Evolutionary conservation across 2,797 vertebrate species (phyloP), one percentile per base, ranked within the genome.

Genomic region (Pangasius larnaudii): DNA sequence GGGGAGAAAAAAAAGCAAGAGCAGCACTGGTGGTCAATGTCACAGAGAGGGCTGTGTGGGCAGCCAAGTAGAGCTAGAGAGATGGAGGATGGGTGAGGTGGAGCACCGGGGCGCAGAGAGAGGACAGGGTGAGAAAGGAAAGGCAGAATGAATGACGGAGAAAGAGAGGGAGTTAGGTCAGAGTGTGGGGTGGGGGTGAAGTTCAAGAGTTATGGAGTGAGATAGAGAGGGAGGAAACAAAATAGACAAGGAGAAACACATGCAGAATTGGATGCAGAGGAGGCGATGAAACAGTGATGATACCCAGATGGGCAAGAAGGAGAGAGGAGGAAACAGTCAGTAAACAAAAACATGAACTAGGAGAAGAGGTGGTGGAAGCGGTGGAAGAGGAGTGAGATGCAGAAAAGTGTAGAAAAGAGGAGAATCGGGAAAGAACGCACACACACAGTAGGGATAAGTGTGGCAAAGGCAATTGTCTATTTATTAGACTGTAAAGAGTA

Each of bases 401-500:
- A n/a, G 27, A 63, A n/a, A 81, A 24, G 33, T 81, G 7, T 36
- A 81, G 33, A 61, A 58, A 80, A 18, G 3, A 78, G 27, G 13
- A 36, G 6, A 33, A 1, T 9, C 56, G 51, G 65, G 27, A 58
- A 49, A 86, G 42, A 18, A 86, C 77, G 81, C 65, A 69, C 65
- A 65, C 7, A 83, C 14, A n/a, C 36, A 63, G 8, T 30, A 39
- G 74, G 81, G 67, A 69, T 36, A 85, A 88, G 63, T 49, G 53
- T 85, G 88, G 78, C 69, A 75, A 85, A 88, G 88, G 82, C 82
- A 86, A 89, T 22, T 58, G 85, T 84, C 90, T 92, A 91, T 93
- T 92, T 94, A 91, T 92, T 93, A 91, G 92, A 93, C 92, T 93
- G 93, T 93, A 92, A 93, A 92, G 90, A 91, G 92, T 91, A 90